A percentile compares a stretch with the other conserved stretches of the same genome.
Evolutionary conservation across 2,888 invertebrate genomes (phyloP).

Genomic region (Caenorhabditis sp.): DNA sequence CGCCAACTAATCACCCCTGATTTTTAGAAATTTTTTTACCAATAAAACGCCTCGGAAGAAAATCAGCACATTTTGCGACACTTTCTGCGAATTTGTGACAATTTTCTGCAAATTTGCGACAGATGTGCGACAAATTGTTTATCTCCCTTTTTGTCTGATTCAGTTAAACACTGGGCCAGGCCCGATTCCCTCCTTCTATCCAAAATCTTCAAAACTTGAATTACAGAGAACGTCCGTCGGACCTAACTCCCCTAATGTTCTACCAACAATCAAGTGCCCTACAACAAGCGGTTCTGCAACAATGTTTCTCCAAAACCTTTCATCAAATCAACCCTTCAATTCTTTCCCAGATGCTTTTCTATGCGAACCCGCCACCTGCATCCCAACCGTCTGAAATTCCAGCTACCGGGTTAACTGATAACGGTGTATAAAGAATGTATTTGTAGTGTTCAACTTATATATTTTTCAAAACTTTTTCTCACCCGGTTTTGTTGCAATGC

Average conservation of each 20-base stretch:
- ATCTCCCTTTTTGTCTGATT: too few species aligned
- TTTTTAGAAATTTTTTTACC: too few species aligned
- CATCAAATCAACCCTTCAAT: conserved; percentile 36
- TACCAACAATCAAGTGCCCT: conserved; percentile 45
- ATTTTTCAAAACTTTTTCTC: background rate
- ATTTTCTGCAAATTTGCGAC: too few species aligned
- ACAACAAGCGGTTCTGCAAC: conserved; percentile 55
- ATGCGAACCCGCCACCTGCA: background rate
- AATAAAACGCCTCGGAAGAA: too few species aligned
- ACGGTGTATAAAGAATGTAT: background rate
- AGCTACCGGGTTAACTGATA: background rate
- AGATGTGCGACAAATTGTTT: too few species aligned
- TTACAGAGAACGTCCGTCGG: conserved; percentile 27
- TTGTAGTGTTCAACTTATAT: background rate
- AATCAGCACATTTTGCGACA: too few species aligned
- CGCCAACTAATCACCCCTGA: too few species aligned
- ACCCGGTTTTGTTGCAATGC: background rate
- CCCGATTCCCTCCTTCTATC: too few species aligned
- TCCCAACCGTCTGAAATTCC: background rate
- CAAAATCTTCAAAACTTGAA: background rate
- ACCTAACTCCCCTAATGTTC: conserved; percentile 33
- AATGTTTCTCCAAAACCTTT: conserved; percentile 39
- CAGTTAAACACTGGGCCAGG: too few species aligned
- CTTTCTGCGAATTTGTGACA: too few species aligned
- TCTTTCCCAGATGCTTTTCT: conserved; percentile 21